These are phyloP conservation scores for Channa striata DNA, from an alignment of 2,797 vertebrate species.

Conservation along the genomic window DNA sequence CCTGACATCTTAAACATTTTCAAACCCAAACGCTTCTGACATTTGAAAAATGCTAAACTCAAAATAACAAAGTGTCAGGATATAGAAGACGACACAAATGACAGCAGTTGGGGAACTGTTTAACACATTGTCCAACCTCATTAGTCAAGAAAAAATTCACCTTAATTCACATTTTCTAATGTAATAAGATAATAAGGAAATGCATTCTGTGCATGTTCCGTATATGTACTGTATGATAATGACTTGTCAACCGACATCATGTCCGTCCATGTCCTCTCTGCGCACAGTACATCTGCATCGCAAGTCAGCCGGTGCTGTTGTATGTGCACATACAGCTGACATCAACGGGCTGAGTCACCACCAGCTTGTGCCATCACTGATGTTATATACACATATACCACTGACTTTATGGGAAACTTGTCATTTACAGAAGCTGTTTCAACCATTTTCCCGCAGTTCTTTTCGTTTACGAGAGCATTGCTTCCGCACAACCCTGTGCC, in stretches of 20 bases:
- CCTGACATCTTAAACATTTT: not conserved
- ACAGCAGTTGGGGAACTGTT: not conserved
- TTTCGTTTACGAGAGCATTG: not conserved
- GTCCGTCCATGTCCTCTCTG: slow-evolving; percentile 8
- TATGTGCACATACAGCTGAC: slow-evolving; percentile 58
- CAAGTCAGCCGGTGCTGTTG: slow-evolving; percentile 49
- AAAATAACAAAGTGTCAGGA: not conserved
- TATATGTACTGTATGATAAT: slow-evolving; percentile 7
- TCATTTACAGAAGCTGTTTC: slow-evolving; percentile 11
- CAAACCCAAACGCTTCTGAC: not conserved
- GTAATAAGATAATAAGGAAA: slow-evolving; percentile 5
- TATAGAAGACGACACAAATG: not conserved
- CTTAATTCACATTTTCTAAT: not conserved
- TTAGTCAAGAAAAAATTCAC: slow-evolving; percentile 8
- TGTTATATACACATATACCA: slow-evolving; percentile 31
- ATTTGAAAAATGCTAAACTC: not conserved
- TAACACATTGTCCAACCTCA: not conserved
- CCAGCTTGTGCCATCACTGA: slow-evolving; percentile 42
- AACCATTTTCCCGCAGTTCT: not conserved
- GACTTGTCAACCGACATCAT: slow-evolving; percentile 4
- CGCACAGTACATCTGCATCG: slow-evolving; percentile 21
- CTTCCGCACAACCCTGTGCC: not conserved
- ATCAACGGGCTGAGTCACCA: slow-evolving; percentile 46
- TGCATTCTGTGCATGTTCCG: no score
- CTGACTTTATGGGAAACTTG: not conserved